phyloP scores from a whole-genome alignment of 2,797 vertebrate genomes.

The Sebastes itinus region DNA sequence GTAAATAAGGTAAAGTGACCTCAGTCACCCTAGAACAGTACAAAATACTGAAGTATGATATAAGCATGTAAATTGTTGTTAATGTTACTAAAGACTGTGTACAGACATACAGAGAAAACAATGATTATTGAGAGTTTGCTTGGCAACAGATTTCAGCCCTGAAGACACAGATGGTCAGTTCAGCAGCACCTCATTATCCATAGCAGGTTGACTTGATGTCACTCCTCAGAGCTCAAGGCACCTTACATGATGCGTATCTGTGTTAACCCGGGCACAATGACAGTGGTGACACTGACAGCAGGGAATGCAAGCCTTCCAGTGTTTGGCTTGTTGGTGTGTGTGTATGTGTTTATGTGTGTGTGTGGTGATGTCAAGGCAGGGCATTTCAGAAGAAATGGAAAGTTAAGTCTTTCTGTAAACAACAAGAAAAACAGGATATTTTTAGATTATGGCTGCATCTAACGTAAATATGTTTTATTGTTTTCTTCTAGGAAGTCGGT shows the following conservation, averaged over 20 bases:
- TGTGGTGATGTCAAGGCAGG: not conserved
- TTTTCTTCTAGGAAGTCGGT: not conserved
- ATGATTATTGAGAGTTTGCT: not conserved
- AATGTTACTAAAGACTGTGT: not conserved
- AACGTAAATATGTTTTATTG: constrained; percentile 1
- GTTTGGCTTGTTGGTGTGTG: constrained; percentile 9
- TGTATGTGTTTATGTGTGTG: not conserved
- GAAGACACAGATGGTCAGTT: constrained; percentile 17
- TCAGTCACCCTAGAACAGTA: not conserved
- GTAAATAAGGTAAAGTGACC: no score
- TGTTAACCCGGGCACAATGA: constrained; percentile 49
- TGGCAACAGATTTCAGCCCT: not conserved
- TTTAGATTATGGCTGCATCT: constrained; percentile 9
- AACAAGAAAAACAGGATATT: constrained; percentile 15
- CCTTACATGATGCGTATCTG: constrained; percentile 37
- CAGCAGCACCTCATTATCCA: constrained; percentile 38
- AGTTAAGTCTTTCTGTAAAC: not conserved
- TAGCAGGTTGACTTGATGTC: constrained; percentile 47
- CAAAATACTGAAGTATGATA: not conserved
- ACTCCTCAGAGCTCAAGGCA: constrained; percentile 26
- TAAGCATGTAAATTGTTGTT: not conserved
- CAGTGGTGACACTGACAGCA: constrained; percentile 25
- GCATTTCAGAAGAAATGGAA: constrained; percentile 9
- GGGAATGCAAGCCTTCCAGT: constrained; percentile 24
- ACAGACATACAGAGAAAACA: not conserved